Evolutionary conservation across 2,797 vertebrate species (phyloP).

Genomic region (Moxostoma hubbsi): DNA sequence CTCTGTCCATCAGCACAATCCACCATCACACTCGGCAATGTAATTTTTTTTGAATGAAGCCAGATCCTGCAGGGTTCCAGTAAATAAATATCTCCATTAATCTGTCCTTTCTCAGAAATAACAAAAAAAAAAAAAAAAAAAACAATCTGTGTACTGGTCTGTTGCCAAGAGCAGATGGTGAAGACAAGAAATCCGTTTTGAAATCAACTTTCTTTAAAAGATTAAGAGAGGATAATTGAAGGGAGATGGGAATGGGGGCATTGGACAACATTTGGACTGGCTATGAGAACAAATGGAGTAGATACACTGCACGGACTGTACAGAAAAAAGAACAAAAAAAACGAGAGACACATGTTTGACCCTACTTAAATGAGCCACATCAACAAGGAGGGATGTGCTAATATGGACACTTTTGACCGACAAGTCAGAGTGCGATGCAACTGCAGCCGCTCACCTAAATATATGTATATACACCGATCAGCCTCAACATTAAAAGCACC

Average conservation of each 20-base stretch:
- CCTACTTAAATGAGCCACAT: no score
- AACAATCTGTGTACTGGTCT: constrained; percentile 30
- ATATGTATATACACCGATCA: no score
- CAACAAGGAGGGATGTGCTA: no score
- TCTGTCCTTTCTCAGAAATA: constrained; percentile 15
- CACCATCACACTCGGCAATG: neutral
- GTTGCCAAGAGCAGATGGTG: constrained; percentile 39
- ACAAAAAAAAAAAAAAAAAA: neutral
- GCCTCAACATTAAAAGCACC: no score
- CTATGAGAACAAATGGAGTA: neutral
- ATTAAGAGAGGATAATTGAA: constrained; percentile 12
- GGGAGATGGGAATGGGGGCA: no score
- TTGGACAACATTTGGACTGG: constrained; percentile 17
- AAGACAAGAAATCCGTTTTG: constrained; percentile 29
- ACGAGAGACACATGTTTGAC: no score
- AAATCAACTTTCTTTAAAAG: constrained; percentile 26
- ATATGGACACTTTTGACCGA: no score
- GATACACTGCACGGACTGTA: neutral
- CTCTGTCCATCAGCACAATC: neutral
- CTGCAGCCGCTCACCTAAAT: no score
- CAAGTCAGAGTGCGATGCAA: no score
- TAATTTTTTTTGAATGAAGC: neutral
- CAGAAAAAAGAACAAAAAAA: neutral
- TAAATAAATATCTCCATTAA: constrained; percentile 15
- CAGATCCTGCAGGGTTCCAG: constrained; percentile 9